Base-by-base conservation (phyloP, 2,888 invertebrate genomes). In the Netelia inedita region DNA sequence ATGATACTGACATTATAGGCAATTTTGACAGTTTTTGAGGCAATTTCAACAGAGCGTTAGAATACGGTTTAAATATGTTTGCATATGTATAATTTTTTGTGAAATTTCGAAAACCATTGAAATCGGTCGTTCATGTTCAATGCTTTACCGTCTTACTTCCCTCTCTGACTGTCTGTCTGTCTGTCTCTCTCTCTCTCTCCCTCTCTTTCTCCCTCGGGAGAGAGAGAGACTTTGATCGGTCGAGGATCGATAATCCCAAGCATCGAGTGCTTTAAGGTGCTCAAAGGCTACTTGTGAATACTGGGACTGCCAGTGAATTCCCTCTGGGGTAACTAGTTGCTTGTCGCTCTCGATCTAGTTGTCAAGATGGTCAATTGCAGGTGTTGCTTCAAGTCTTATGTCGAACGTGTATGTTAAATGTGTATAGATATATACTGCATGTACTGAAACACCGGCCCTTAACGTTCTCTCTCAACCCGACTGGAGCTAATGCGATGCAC, bases 251-350 rank as follows among this genome's bases (percentile, higher is more conserved):
- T 41, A 41, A 53, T 74, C 82, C 46, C n/a, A 41, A 74, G 71
- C 65, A 81, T 78, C 61, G 75, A 61, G 69, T 65, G 75, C 75
- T 75, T 76, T 82, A 59, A 75, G 23, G 23, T 59, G 71, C 46
- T 79, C 85, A 79, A 85, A 85, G 75, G 63, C 53, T 46, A 14
- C 46, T 46, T 14, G 11, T 14, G 46, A 43, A 35, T 28, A 46
- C 53, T 55, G 65, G 50, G 74, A 50, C 28, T 35, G 66, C 46
- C 21, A 78, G 43, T 78, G 68, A 78, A 68, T 85, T 81, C 66
- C 61, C 53, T 57, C 66, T 43, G 41, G n/a, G 43, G 35, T 35
- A 6, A 35, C 35, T 35, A 35, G 35, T 35, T 35, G 35, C 35
- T 35, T 35, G 35, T 35, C n/a, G 10, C 21, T 46, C 46, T 50